Base-by-base conservation (phyloP, 2,888 invertebrate genomes). In the Oxytorus armatus region DNA sequence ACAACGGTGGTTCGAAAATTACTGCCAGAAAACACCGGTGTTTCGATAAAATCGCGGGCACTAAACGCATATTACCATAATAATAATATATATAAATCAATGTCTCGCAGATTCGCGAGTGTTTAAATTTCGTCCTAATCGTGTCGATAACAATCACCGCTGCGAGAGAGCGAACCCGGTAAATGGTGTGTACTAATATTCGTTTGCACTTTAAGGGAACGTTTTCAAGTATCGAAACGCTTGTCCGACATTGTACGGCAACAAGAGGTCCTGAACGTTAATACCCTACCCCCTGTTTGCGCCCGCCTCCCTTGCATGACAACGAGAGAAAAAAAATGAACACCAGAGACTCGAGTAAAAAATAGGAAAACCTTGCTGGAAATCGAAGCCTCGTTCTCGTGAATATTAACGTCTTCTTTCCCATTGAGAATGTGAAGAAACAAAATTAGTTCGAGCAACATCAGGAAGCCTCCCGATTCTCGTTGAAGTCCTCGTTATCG, bases 401-500 rank as follows among this genome's bases (percentile, higher is more conserved):
- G n/a, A n/a, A n/a, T n/a, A n/a, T n/a, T n/a, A n/a, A 63, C 7
- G 16, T 14, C n/a, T 14, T 47, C 47, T 14, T 21, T 10, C n/a
- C n/a, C n/a, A 11, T 57, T 10, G 18, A n/a, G 33, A n/a, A n/a
- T 57, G 14, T 1, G 25, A 23, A 10, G 18, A 14, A 10, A 36
- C 14, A 49, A 8, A 11, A 25, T 42, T 11, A 11, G 16, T 66
- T 29, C 36, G 2, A n/a, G 2, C n/a, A 16, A 68, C 53, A 14
- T 65, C 49, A 42, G 65, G 49, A 81, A 77, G 68, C 65, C 16
- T n/a, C n/a, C 44, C 25, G 63, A 65, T 74, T 74, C 29, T 73
- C 53, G 7, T 21, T n/a, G n/a, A 8, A 66, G 47, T 78, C 75
- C 53, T 74, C 44, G 77, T 78, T 75, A 68, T 75, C 76, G 69